A percentile compares a stretch with the other conserved stretches of the same genome.
Evolutionary conservation across 2,888 invertebrate genomes (phyloP).

Genomic region (Tipula unca): DNA sequence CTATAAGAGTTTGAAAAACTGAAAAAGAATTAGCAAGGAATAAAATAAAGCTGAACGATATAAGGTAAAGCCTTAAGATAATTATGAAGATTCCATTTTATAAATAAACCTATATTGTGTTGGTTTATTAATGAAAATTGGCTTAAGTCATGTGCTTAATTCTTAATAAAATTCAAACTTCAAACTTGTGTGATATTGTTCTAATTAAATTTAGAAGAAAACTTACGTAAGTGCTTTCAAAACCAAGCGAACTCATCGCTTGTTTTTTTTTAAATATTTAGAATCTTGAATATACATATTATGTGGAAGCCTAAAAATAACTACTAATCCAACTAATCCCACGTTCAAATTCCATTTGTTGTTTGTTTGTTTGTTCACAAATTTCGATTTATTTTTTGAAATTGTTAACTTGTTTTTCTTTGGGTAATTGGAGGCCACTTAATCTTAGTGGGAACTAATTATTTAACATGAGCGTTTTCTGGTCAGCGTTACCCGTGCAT

Average conservation of each 20-base stretch:
- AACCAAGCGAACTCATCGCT: neutral
- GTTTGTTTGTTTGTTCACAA: conserved; percentile 14
- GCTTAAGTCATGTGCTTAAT: too few species aligned
- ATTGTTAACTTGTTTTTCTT: neutral
- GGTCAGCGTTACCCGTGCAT: neutral
- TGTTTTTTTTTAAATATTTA: neutral
- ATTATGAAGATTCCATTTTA: too few species aligned
- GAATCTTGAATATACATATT: neutral
- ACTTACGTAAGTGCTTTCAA: neutral
- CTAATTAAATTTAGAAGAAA: too few species aligned
- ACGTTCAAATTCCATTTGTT: neutral
- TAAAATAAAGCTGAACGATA: too few species aligned
- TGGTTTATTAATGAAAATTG: too few species aligned
- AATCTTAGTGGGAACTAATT: neutral
- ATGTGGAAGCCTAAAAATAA: neutral
- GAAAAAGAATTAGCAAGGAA: too few species aligned
- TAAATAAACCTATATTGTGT: too few species aligned
- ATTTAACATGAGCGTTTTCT: neutral
- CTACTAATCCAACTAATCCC: neutral
- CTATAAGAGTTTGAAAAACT: too few species aligned
- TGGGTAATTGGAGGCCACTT: neutral
- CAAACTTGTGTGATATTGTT: too few species aligned
- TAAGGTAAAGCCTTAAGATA: too few species aligned
- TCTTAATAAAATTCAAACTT: too few species aligned
- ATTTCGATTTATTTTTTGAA: neutral